Evolutionary conservation across 1,140 invertebrate genomes (phyloP), one percentile per base, ranked within the genome.

Genomic region (Littorina saxatilis): DNA sequence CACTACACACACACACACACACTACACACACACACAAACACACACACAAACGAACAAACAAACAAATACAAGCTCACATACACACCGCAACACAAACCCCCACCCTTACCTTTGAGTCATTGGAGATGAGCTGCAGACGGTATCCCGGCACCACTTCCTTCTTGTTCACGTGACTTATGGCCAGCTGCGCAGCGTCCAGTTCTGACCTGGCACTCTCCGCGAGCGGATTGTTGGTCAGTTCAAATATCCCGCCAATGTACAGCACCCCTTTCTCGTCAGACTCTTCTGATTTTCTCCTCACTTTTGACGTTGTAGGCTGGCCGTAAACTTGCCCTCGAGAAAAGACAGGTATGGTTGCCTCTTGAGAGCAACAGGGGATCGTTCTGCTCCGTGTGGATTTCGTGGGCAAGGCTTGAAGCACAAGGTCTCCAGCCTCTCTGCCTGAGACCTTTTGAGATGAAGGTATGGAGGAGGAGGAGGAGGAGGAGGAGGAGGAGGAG

Each of bases 71-170:
- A 9, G 23, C 29, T 15, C 66, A 68, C 58, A 68, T 32, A 3
- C 35, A 72, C 37, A 72, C 68, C 40, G 37, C 40, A 7, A 43
- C 70, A 73, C 35, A 47, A 39, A 73, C 17, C 23, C n/a, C 23
- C 20, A 47, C 20, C 15, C 40, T 92, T 93, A 97, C 96, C 95
- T 96, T 94, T 0, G 96, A 97, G 87, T 97, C 96, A 88, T 97
- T 97, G 86, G 95, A 94, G 82, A 96, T 93, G 68, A 97, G 94
- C 80, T 95, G 93, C 47, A 97, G 92, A 43, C 92, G 93, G 88
- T 96, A 96, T 35, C 95, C 95, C 0, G 95, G 94, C 32, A 97
- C 92, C 72, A 96, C 82, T 5, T 79, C 91, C 84, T 94, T 93
- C 77, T 94, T 90, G 92, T 96, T 97, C 86, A 97, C 94, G 79